phyloP scores from a whole-genome alignment of 2,797 vertebrate genomes.

The Toxotes lorentzi region DNA sequence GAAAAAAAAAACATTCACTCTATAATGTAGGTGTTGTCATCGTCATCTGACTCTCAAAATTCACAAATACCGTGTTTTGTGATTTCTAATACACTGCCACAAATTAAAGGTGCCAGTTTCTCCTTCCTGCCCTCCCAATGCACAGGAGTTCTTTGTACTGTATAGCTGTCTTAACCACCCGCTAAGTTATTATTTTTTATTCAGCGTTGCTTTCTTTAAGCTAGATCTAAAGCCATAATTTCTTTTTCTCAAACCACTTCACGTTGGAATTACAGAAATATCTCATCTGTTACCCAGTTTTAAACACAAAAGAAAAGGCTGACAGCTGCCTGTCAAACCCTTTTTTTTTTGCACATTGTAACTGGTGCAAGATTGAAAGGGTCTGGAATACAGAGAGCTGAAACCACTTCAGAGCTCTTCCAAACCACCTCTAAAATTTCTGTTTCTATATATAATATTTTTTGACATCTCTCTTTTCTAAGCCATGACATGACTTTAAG shows the following conservation, averaged over 20 bases:
- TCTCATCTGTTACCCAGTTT: slow-evolving; percentile 21
- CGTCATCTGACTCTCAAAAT: background rate
- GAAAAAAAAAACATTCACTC: background rate
- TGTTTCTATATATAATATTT: background rate
- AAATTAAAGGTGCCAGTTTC: slow-evolving; percentile 1
- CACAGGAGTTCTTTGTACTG: background rate
- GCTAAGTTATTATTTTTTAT: slow-evolving; percentile 26
- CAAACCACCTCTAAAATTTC: background rate
- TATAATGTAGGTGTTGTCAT: background rate
- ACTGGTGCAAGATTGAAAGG: slow-evolving; percentile 16
- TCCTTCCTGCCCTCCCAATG: background rate
- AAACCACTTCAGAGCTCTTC: background rate
- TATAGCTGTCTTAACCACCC: slow-evolving; percentile 13
- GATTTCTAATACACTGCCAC: background rate
- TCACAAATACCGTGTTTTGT: background rate
- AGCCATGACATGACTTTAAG: background rate
- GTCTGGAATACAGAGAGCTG: slow-evolving; percentile 3
- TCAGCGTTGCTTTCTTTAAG: slow-evolving; percentile 12
- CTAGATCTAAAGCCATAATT: slow-evolving; percentile 19
- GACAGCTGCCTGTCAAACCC: slow-evolving; percentile 44
- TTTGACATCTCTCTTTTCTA: slow-evolving; percentile 17
- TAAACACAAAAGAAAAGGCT: slow-evolving; percentile 29
- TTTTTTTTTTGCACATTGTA: slow-evolving; percentile 9
- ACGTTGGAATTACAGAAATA: slow-evolving; percentile 26
- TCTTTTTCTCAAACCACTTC: slow-evolving; percentile 3